Base-by-base conservation (phyloP, 2,113 vertebrate genomes). In the Ursus arctos region DNA sequence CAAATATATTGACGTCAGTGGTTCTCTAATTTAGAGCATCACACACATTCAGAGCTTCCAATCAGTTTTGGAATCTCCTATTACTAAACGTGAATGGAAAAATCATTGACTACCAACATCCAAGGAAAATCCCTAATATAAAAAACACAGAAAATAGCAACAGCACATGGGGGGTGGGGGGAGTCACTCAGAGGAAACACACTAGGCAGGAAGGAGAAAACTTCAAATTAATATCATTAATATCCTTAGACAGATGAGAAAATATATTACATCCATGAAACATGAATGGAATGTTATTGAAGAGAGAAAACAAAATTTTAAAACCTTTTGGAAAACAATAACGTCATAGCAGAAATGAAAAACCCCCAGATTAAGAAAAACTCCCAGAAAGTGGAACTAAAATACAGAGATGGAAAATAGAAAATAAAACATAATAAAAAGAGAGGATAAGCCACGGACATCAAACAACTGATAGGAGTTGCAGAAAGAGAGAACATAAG, bases 351-450 rank as follows among this genome's bases (percentile, higher is more conserved):
- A 8, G 43, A 88, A 69, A 88, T 33, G n/a, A 79, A 96, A 94
- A 88, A 49, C 0, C 31, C n/a, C 55, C 55, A 91, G 55, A 91
- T 91, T 47, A 63, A 93, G 57, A 69, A 81, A 86, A 43, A 83
- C 11, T 69, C 33, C 21, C 76, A 77, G 49, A 96, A 92, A 61
- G 53, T 47, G 24, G 28, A 92, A 82, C 33, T 88, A 77, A 91
- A 88, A 88, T 82, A 43, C 6, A n/a, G 49, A 88, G 7, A 57
- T 43, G 22, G 1, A 80, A 94, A 81, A 94, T 76, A 43, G 61
- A 55, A 94, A 79, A 94, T 79, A 89, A 36, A 65, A 43, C 5
- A 21, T 91, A 76, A 59, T 69, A 61, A 80, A 94, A 59, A 83
- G 55, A 82, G 49, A 83, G 31, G 21, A 69, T 76, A 33, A 83